Percentiles rank a stretch among this genome's conserved stretches.
phyloP scores from a whole-genome alignment of 1,140 invertebrate genomes.

The Probaryconus sp. region DNA sequence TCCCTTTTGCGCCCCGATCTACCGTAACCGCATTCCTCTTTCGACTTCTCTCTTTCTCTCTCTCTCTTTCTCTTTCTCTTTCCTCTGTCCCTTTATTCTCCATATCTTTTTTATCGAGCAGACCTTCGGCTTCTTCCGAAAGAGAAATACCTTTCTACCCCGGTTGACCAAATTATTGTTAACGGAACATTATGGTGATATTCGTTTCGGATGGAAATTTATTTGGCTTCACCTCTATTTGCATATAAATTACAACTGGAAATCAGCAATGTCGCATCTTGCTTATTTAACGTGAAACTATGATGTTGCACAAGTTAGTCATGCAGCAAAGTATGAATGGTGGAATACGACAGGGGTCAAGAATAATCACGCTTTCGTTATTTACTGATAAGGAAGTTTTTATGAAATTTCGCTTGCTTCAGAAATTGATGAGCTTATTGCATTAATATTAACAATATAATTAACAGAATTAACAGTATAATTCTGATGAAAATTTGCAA shows the following conservation, averaged over 20 bases:
- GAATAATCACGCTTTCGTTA: too few relatives aligned
- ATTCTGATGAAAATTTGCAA: too few relatives aligned
- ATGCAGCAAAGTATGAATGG: slow-evolving; percentile 34
- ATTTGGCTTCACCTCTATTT: slow-evolving; percentile 18
- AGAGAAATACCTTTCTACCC: slow-evolving; percentile 18
- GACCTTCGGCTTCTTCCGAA: neutral
- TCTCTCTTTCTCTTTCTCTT: slow-evolving; percentile 34
- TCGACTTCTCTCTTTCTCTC: slow-evolving; percentile 30
- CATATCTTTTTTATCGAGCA: slow-evolving; percentile 14
- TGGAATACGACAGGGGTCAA: slow-evolving; percentile 44
- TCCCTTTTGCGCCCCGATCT: slow-evolving; percentile 65
- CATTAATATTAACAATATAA: too few relatives aligned
- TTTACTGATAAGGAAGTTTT: too few relatives aligned
- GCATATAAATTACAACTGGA: slow-evolving; percentile 50
- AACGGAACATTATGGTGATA: neutral
- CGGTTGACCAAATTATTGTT: neutral
- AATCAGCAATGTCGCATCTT: slow-evolving; percentile 34
- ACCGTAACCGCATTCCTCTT: slow-evolving; percentile 72
- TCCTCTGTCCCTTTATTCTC: slow-evolving; percentile 26
- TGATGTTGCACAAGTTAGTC: slow-evolving; percentile 24
- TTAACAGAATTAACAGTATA: too few relatives aligned
- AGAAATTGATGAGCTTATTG: too few relatives aligned
- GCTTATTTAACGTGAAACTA: slow-evolving; percentile 27
- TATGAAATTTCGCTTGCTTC: too few relatives aligned
- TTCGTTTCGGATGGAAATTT: slow-evolving; percentile 6